phyloP scores from a whole-genome alignment of 2,113 vertebrate genomes.

The Anser brachyrhynchus region DNA sequence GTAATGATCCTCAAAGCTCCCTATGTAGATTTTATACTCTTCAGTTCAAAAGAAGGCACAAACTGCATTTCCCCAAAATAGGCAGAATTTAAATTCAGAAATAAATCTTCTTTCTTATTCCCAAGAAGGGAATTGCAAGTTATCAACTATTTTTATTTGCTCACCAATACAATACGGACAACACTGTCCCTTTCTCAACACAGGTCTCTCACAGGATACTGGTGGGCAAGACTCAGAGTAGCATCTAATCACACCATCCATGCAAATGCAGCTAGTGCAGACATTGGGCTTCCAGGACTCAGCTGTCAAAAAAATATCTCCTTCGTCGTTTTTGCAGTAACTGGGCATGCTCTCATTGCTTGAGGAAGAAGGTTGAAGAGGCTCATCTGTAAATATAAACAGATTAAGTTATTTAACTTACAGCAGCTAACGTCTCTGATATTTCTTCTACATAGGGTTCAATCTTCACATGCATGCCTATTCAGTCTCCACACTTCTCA shows the following conservation, averaged over 20 bases:
- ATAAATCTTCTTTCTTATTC: background rate
- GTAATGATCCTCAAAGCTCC: background rate
- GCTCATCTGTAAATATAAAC: conserved; percentile 79
- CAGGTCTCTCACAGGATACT: conserved; percentile 84
- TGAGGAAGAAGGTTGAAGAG: conserved; percentile 77
- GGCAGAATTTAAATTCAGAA: background rate
- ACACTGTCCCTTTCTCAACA: conserved; percentile 90
- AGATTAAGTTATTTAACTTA: background rate
- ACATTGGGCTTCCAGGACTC: conserved; percentile 93
- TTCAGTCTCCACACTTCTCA: background rate
- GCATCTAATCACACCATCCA: conserved; percentile 86
- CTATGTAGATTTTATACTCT: background rate
- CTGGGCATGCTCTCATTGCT: conserved; percentile 85
- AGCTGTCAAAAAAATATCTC: conserved; percentile 90
- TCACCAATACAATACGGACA: conserved; percentile 93
- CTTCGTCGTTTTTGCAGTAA: conserved; percentile 87
- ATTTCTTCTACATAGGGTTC: background rate
- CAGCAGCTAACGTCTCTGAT: background rate
- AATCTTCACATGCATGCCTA: background rate
- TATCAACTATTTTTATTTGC: conserved; percentile 5
- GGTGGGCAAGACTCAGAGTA: conserved; percentile 89
- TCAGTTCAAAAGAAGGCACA: background rate
- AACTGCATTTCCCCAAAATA: background rate
- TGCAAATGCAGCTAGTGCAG: conserved; percentile 89
- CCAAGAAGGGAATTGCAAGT: background rate